These are phyloP conservation scores for Tenthredo mesomela DNA, from an alignment of 2,888 invertebrate species.

Conservation along the genomic window DNA sequence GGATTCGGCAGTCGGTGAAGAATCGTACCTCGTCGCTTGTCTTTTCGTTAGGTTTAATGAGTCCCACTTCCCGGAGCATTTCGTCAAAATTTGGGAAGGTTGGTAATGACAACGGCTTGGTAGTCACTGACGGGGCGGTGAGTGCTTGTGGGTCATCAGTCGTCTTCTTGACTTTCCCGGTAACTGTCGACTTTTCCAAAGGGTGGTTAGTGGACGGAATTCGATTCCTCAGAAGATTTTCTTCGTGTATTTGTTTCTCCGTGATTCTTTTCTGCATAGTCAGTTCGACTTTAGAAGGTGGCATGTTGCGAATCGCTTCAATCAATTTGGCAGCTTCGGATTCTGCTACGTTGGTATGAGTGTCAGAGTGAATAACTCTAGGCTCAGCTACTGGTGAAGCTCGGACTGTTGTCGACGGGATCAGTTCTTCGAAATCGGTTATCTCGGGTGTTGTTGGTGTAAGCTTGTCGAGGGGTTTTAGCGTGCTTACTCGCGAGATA, in stretches of 20 bases:
- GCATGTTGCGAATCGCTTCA: neutral
- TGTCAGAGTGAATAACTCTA: no score
- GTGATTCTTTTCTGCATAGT: neutral
- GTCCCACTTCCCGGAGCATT: neutral
- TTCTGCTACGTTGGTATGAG: no score
- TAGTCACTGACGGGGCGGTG: neutral
- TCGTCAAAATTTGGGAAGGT: neutral
- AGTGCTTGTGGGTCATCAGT: neutral
- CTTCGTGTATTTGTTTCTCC: neutral
- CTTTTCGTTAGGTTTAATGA: neutral
- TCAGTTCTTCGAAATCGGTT: no score
- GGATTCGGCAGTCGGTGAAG: slow-evolving; percentile 40
- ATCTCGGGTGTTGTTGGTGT: no score
- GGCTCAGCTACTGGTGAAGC: no score
- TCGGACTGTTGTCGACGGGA: no score
- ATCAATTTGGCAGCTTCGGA: no score
- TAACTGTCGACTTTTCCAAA: no score
- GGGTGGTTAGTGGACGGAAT: neutral
- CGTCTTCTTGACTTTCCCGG: no score
- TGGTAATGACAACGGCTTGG: neutral
- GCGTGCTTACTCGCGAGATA: no score
- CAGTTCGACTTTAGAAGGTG: slow-evolving; percentile 34
- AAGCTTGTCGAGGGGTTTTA: no score
- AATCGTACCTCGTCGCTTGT: neutral
- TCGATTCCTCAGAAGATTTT: neutral